Evolutionary conservation across 2,888 invertebrate species (phyloP).

Genomic region (Epirrita christyi): DNA sequence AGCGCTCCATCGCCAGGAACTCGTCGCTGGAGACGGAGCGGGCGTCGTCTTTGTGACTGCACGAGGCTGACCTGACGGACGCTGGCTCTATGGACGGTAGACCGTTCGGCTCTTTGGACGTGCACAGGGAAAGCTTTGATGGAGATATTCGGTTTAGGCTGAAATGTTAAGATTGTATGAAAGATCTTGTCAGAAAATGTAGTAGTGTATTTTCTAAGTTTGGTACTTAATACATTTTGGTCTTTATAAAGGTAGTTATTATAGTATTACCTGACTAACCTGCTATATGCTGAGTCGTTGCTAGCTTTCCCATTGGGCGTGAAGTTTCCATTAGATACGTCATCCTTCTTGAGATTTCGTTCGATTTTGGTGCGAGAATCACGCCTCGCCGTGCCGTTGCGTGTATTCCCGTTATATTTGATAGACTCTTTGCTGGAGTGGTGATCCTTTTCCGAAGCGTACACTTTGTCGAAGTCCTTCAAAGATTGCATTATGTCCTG

Average conservation of each 20-base stretch:
- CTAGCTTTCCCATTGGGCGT: conserved; percentile 72
- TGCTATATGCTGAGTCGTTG: conserved; percentile 93
- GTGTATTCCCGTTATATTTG: conserved; percentile 48
- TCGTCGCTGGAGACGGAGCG: conserved; percentile 76
- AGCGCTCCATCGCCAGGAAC: conserved; percentile 80
- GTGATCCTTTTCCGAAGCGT: conserved; percentile 71
- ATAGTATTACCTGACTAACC: conserved; percentile 89
- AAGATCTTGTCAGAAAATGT: conserved; percentile 1
- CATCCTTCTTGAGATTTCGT: conserved; percentile 65
- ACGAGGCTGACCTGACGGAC: conserved; percentile 68
- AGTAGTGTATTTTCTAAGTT: neutral
- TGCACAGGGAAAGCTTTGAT: conserved; percentile 74
- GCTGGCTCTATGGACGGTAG: conserved; percentile 60
- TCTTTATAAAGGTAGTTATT: conserved; percentile 47
- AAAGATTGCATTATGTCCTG: conserved; percentile 80
- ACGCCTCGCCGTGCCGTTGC: conserved; percentile 63
- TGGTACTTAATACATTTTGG: conserved; percentile 9
- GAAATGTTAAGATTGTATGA: conserved; percentile 29
- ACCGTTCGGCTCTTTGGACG: conserved; percentile 67
- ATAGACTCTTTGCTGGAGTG: conserved; percentile 53
- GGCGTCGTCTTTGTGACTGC: conserved; percentile 69
- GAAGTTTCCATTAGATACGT: conserved; percentile 66
- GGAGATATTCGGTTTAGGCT: conserved; percentile 79
- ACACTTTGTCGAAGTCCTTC: conserved; percentile 80
- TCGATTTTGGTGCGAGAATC: conserved; percentile 61